A percentile compares a stretch with the other conserved stretches of the same genome.
These are phyloP conservation scores for Amphipyra tragopoginis DNA, from an alignment of 2,888 invertebrate genomes.

Conservation along the genomic window DNA sequence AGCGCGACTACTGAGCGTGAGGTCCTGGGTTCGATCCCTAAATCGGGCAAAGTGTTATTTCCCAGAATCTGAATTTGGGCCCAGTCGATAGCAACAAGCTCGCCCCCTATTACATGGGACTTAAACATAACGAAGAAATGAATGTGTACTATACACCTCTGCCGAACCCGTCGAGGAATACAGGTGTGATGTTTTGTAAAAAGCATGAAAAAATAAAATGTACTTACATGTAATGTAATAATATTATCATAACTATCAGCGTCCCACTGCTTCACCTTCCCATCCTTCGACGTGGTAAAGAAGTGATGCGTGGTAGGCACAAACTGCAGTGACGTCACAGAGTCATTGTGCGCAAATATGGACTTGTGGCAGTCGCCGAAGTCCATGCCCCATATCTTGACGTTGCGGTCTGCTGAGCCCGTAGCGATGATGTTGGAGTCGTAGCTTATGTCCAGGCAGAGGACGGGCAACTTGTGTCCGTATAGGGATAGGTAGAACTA, in stretches of 20 bases:
- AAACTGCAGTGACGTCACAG: slow-evolving; percentile 96
- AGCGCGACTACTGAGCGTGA: too few species aligned
- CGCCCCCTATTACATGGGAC: too few species aligned
- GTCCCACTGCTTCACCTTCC: slow-evolving; percentile 99
- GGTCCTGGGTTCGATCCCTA: too few species aligned
- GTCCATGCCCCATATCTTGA: slow-evolving; percentile 99
- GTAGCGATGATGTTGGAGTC: slow-evolving; percentile 96
- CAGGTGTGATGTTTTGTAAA: too few species aligned
- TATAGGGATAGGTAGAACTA: slow-evolving; percentile 98
- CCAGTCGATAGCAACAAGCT: too few species aligned
- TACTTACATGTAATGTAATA: slow-evolving; percentile 94
- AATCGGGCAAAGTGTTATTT: too few species aligned
- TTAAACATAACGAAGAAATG: too few species aligned
- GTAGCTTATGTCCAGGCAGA: slow-evolving; percentile 97
- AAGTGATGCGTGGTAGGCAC: slow-evolving; percentile 97
- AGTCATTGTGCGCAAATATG: slow-evolving; percentile 98
- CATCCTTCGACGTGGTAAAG: slow-evolving; percentile 98
- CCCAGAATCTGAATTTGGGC: too few species aligned
- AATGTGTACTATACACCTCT: too few species aligned
- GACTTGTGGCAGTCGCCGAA: slow-evolving; percentile 99
- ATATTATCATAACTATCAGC: slow-evolving; percentile 97
- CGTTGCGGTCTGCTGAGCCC: slow-evolving; percentile 98
- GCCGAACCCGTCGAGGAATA: too few species aligned
- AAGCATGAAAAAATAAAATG: too few species aligned
- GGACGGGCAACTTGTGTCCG: slow-evolving; percentile 98